Conservation (phyloP, 2,888 invertebrate genomes). For the Galerucella nymphaeae region DNA sequence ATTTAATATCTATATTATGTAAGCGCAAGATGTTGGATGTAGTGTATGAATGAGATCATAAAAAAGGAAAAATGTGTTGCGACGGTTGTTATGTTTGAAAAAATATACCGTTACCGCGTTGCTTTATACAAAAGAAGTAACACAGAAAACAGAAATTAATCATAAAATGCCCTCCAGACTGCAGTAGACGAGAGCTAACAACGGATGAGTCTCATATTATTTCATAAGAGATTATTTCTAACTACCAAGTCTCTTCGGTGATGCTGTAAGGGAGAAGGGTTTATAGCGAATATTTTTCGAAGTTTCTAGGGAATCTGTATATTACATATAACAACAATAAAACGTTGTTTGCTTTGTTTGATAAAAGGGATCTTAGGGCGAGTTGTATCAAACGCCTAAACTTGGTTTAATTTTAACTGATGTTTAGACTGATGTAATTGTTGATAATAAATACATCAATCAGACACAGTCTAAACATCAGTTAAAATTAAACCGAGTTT, state of each 20-base stretch:
- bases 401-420: too few species aligned
- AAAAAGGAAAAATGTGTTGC: constrained; percentile 3
- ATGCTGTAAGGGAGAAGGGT: background rate
- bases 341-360: background rate
- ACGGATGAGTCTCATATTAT: background rate
- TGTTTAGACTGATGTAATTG: too few species aligned
- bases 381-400: too few species aligned
- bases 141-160: constrained; percentile 6
- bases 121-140: constrained; percentile 7
- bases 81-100: background rate
- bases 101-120: background rate
- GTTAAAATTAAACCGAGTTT: too few species aligned
- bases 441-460: too few species aligned
- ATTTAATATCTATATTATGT: constrained; percentile 14
- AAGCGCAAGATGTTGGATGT: constrained; percentile 13
- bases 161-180: background rate
- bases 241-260: background rate
- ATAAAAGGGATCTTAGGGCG: background rate
- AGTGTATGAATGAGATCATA: constrained; percentile 10
- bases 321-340: background rate
- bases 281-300: background rate
- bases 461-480: too few species aligned
- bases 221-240: background rate
- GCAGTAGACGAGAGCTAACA: background rate
- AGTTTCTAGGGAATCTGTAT: background rate